phyloP scores from a whole-genome alignment of 2,888 invertebrate genomes.

The Alloplasta piceator region DNA sequence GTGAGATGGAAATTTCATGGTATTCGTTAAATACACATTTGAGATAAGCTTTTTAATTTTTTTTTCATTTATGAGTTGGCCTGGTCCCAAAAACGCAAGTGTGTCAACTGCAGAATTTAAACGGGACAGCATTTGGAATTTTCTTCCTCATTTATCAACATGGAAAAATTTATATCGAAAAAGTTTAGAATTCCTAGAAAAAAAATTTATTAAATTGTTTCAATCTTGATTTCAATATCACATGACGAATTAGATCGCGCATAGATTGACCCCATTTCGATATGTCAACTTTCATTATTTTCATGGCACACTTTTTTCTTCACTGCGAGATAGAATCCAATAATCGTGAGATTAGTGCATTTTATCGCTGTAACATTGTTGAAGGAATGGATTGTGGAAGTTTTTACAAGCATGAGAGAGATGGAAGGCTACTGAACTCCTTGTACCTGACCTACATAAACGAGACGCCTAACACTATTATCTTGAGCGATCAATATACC shows the following conservation, averaged over 20 bases:
- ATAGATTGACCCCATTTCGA: no score
- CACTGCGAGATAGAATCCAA: background rate
- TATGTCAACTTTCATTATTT: no score
- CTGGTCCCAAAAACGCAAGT: background rate
- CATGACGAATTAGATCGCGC: no score
- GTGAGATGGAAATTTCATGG: background rate
- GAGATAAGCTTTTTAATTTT: constrained; percentile 12
- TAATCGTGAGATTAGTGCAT: constrained; percentile 1
- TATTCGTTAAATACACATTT: background rate
- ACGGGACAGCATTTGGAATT: no score
- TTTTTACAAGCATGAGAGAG: background rate
- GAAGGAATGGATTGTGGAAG: constrained; percentile 6
- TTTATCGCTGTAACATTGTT: background rate
- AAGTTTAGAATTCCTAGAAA: no score
- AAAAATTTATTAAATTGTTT: no score
- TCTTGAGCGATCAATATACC: constrained; percentile 18
- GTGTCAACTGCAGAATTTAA: no score
- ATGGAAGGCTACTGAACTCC: constrained; percentile 29
- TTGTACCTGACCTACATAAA: constrained; percentile 48
- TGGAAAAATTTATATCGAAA: no score
- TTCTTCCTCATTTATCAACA: no score
- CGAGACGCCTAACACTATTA: constrained; percentile 29
- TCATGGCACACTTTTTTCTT: no score
- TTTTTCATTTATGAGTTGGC: background rate
- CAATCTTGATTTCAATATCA: no score